Percentiles rank a stretch among this genome's conserved stretches.
Conservation (phyloP, 2,113 vertebrate genomes). For the Sciurus niger region DNA sequence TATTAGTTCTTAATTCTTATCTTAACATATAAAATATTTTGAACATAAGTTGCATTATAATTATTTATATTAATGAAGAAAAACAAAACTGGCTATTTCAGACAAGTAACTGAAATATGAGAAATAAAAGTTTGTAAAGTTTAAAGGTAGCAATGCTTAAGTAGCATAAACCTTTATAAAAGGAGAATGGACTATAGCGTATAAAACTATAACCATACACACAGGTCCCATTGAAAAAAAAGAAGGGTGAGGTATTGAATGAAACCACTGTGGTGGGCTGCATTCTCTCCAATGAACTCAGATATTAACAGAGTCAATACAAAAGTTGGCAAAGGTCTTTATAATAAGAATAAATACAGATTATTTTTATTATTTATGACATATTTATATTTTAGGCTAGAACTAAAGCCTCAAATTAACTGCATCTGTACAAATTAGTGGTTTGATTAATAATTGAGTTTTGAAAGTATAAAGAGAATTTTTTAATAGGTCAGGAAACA, state of each 20-base stretch:
- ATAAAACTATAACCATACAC: background rate
- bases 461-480: background rate
- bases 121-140: background rate
- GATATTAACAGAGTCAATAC: background rate
- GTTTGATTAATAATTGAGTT: background rate
- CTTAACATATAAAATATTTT: conserved; percentile 41
- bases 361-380: too few species aligned
- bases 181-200: background rate
- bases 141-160: background rate
- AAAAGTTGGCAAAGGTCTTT: background rate
- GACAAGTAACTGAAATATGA: background rate
- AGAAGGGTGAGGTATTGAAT: background rate
- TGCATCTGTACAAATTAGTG: background rate
- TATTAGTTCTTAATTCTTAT: conserved; percentile 17
- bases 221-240: background rate
- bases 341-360: background rate
- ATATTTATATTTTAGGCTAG: background rate
- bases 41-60: background rate
- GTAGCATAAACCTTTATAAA: background rate
- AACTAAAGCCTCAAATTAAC: background rate
- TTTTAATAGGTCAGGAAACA: background rate
- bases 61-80: conserved; percentile 15
- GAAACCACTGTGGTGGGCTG: background rate
- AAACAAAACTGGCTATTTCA: background rate
- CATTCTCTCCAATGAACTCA: background rate